Evolutionary conservation across 2,113 vertebrate species (phyloP).

Genomic region (Indicator indicator): DNA sequence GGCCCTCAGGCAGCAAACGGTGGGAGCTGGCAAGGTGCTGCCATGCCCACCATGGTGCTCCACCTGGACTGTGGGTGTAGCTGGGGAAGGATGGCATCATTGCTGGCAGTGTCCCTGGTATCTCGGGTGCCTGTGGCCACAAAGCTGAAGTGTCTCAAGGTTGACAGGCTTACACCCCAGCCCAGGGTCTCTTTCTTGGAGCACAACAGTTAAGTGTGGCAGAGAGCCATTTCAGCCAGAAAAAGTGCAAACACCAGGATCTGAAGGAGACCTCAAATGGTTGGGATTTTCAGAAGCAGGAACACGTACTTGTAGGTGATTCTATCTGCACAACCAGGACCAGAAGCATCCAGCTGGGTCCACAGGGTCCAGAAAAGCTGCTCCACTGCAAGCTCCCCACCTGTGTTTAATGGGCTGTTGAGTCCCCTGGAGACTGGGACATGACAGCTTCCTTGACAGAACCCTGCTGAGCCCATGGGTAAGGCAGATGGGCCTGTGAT

Average conservation of each 20-base stretch:
- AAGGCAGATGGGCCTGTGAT: background rate
- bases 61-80: background rate
- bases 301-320: background rate
- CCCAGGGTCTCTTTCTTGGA: background rate
- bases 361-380: background rate
- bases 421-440: background rate
- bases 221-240: background rate
- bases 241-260: background rate
- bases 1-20: background rate
- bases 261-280: background rate
- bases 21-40: background rate
- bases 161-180: background rate
- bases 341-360: background rate
- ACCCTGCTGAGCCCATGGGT: background rate
- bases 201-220: background rate
- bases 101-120: background rate
- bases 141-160: background rate
- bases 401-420: background rate
- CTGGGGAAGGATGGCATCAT: accelerated
- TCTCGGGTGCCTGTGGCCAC: background rate
- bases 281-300: background rate
- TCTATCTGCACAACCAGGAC: background rate
- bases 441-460: background rate
- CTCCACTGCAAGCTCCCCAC: background rate
- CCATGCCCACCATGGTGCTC: background rate